Base-by-base conservation (phyloP, 2,113 vertebrate genomes). In the Mirza zaza region DNA sequence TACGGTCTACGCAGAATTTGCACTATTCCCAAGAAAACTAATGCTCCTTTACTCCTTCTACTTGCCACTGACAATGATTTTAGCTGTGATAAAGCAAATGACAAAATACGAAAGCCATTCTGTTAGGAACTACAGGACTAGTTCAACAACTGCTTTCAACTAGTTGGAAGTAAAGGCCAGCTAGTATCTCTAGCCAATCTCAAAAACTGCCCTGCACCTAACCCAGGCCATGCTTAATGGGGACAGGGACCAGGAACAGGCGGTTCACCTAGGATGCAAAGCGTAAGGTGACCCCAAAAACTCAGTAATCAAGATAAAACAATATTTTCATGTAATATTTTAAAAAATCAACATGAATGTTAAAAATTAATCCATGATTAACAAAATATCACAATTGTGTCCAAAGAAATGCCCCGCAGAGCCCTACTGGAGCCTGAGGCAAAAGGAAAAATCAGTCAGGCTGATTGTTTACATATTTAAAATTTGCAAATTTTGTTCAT, bases 271-370 rank as follows among this genome's bases (percentile, higher is more conserved):
- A 2, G 2, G 0, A 11, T 14, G 7, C 32, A 48, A 79, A 79
- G 25, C 29, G 6, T 12, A 34, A 63, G 23, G 25, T 11, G 32
- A 34, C 12, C 4, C 52, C 29, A 57, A 39, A 79, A 92, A 75
- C 55, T 50, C 67, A 83, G 27, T n/a, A 2, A 20, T 59, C 21
- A 11, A 68, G 67, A 92, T 34, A 79, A 39, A 34, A 34, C 29
- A 15, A 34, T 42, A 57, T 32, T 59, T 63, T 68, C 25, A 5
- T 32, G 15, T 5, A 39, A 23, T 29, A 59, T 80, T 88, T 63
- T n/a, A 7, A 96, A 85, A 94, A 94, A 65, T 39, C n/a, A 65
- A 85, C 71, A 67, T 48, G 50, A 71, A 45, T 23, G 8, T 13
- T 23, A 5, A 21, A 55, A 80, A 86, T 14, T 84, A 90, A 63